Evolutionary conservation across 2,113 vertebrate genomes (phyloP).

Genomic region (Cygnus atratus): DNA sequence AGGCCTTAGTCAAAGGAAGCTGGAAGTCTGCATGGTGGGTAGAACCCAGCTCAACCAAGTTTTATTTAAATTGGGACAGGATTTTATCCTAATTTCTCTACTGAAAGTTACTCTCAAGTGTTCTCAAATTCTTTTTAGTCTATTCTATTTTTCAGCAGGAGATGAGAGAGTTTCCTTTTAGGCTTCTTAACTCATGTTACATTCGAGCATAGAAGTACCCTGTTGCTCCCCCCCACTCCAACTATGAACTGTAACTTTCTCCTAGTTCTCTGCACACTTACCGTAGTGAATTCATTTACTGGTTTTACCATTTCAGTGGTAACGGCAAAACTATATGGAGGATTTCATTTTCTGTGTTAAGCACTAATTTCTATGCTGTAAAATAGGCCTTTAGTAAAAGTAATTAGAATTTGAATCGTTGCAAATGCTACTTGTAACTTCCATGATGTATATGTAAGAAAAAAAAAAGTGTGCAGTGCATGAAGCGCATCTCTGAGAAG

Average conservation of each 20-base stretch:
- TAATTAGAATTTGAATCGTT: neutral
- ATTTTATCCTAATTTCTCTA: slow-evolving; percentile 35
- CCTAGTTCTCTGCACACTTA: neutral
- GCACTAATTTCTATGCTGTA: neutral
- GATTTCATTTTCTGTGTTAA: neutral
- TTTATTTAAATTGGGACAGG: slow-evolving; percentile 38
- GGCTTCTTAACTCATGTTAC: neutral
- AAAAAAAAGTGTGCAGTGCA: neutral
- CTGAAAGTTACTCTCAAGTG: neutral
- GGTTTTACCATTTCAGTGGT: neutral
- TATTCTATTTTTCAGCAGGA: neutral
- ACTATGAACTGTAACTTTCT: neutral
- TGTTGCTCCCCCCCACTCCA: neutral
- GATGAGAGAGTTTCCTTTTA: neutral
- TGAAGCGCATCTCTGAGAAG: neutral
- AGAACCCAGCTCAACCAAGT: slow-evolving; percentile 34
- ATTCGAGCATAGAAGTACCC: neutral
- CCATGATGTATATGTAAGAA: neutral
- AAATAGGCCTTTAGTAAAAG: neutral
- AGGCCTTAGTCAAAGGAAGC: slow-evolving; percentile 57
- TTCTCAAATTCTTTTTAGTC: slow-evolving; percentile 7
- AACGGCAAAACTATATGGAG: neutral
- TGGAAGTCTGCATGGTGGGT: slow-evolving; percentile 51
- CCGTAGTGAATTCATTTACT: neutral
- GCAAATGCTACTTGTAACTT: neutral